Conservation (phyloP, 2,888 invertebrate species). For the Hemithea aestivaria region DNA sequence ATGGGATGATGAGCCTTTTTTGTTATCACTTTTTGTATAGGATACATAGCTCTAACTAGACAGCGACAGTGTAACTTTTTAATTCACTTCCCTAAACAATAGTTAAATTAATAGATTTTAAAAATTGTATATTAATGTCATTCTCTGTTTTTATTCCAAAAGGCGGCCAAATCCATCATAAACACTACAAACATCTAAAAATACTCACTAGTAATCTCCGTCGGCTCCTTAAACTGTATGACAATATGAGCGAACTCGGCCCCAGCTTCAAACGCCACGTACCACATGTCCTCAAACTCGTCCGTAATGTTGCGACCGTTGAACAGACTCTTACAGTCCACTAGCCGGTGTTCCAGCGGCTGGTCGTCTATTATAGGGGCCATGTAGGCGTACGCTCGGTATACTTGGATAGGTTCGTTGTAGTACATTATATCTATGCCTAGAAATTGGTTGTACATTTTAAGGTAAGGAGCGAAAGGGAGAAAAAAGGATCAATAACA, state of each 20-base stretch:
- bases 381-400: constrained; percentile 59
- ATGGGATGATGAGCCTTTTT: too few species aligned
- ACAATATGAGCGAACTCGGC: constrained; percentile 59
- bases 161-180: too few species aligned
- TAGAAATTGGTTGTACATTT: too few species aligned
- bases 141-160: too few species aligned
- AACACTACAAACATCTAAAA: neutral
- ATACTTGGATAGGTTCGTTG: constrained; percentile 44
- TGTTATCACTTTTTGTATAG: too few species aligned
- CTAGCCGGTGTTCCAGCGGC: constrained; percentile 34
- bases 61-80: too few species aligned
- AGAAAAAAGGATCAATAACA: too few species aligned
- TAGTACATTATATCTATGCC: constrained; percentile 71
- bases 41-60: too few species aligned
- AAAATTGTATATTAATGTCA: too few species aligned
- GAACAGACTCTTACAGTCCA: constrained; percentile 78
- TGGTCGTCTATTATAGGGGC: constrained; percentile 45
- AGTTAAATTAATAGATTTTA: too few species aligned
- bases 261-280: constrained; percentile 58
- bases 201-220: constrained; percentile 61
- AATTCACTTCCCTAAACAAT: too few species aligned
- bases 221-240: constrained; percentile 53
- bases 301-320: constrained; percentile 85
- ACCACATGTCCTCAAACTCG: constrained; percentile 84
- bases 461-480: too few species aligned